phyloP scores from a whole-genome alignment of 2,888 invertebrate species.

The Branchellion lobata region DNA sequence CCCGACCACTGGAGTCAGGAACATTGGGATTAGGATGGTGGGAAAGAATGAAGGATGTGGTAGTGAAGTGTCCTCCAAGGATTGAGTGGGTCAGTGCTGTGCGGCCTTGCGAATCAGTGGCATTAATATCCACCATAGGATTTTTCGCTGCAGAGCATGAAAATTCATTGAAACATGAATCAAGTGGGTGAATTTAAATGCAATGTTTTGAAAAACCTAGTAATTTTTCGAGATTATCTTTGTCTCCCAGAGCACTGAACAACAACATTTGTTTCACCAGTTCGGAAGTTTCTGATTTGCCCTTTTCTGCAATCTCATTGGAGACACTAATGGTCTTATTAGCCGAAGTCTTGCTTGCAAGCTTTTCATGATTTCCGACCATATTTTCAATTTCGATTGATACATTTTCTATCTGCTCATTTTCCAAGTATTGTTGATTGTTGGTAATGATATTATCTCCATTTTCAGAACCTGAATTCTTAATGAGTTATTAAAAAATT shows the following conservation, averaged over 20 bases:
- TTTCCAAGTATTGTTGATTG: no score
- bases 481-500: neutral
- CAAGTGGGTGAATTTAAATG: no score
- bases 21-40: conserved; percentile 60
- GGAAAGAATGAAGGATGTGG: conserved; percentile 61
- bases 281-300: neutral
- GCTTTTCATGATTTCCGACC: neutral
- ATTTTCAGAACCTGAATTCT: neutral
- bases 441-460: no score
- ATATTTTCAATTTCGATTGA: neutral
- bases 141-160: neutral
- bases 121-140: conserved; percentile 53
- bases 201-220: no score
- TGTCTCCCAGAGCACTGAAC: neutral
- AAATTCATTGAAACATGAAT: no score
- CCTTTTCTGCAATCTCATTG: neutral
- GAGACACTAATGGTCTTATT: neutral
- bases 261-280: neutral
- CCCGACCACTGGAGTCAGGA: conserved; percentile 60
- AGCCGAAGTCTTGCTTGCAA: no score
- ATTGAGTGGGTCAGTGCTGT: conserved; percentile 62
- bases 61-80: conserved; percentile 60
- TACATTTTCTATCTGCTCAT: neutral
- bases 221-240: neutral
- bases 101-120: conserved; percentile 61